Conservation (phyloP, 2,113 vertebrate genomes). For the Phalacrocorax brasilianus region DNA sequence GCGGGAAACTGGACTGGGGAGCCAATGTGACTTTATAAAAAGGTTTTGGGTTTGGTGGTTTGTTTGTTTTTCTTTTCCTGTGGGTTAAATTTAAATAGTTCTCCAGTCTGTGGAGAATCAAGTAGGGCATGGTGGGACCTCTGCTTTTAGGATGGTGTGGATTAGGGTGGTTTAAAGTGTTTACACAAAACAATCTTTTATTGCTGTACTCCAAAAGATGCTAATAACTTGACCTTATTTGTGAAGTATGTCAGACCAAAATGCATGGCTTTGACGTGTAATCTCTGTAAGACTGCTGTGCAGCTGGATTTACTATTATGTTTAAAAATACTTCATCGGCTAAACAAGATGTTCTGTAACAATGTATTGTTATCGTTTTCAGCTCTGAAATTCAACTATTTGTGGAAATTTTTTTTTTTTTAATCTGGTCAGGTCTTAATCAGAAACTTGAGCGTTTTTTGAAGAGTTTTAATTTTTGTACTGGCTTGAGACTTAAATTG, state of each 20-base stretch:
- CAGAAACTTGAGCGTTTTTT: background rate
- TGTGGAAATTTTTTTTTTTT: background rate
- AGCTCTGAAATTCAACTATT: background rate
- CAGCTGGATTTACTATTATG: background rate
- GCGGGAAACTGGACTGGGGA: background rate
- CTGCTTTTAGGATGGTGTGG: background rate
- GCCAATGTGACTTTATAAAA: background rate
- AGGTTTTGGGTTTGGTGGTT: background rate
- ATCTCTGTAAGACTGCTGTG: background rate
- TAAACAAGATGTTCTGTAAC: background rate
- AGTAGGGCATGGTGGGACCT: background rate
- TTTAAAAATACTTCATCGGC: background rate
- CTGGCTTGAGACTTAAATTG: background rate
- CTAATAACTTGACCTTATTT: background rate
- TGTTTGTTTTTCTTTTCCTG: background rate
- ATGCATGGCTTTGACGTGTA: background rate
- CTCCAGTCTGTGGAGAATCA: background rate
- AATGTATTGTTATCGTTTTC: fast-evolving
- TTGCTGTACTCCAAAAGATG: background rate
- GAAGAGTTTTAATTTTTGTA: background rate
- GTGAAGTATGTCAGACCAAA: background rate
- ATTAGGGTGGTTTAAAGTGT: background rate
- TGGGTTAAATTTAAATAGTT: background rate
- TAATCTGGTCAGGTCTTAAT: background rate
- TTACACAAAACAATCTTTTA: background rate